These are phyloP conservation scores for Alligator mississippiensis DNA, from an alignment of 2,113 vertebrate genomes.

Conservation along the genomic window DNA sequence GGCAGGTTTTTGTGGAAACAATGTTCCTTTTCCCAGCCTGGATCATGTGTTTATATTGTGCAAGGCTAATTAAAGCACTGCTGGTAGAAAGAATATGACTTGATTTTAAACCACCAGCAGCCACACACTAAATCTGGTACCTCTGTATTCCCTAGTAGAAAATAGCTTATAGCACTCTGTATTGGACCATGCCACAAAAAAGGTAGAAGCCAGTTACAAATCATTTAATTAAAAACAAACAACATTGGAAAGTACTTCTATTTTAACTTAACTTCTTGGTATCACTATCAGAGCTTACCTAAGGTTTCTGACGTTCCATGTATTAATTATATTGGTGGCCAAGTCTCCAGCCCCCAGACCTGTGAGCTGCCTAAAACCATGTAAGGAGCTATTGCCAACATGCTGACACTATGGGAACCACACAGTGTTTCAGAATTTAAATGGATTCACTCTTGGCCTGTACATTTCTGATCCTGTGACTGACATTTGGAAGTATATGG, in stretches of 20 bases:
- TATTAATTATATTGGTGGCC: neutral
- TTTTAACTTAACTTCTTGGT: neutral
- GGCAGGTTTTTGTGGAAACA: neutral
- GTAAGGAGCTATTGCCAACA: neutral
- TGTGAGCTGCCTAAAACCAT: neutral
- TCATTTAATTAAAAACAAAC: neutral
- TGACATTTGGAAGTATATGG: neutral
- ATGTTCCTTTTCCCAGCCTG: no score
- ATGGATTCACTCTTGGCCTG: neutral
- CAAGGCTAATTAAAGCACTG: neutral
- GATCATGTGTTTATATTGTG: neutral
- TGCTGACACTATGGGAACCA: neutral
- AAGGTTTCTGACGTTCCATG: neutral
- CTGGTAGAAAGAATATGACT: neutral
- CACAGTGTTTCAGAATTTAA: neutral
- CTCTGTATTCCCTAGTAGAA: neutral
- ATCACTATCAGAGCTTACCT: no score
- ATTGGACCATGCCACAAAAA: neutral
- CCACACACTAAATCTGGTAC: neutral
- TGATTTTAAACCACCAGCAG: neutral
- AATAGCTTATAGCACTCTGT: neutral
- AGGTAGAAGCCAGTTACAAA: neutral
- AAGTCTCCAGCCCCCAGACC: neutral
- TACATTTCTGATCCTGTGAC: accelerated
- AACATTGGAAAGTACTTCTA: neutral